A percentile compares a stretch with the other conserved stretches of the same genome.
phyloP scores from a whole-genome alignment of 2,113 vertebrate genomes.

The Etia nguti region DNA sequence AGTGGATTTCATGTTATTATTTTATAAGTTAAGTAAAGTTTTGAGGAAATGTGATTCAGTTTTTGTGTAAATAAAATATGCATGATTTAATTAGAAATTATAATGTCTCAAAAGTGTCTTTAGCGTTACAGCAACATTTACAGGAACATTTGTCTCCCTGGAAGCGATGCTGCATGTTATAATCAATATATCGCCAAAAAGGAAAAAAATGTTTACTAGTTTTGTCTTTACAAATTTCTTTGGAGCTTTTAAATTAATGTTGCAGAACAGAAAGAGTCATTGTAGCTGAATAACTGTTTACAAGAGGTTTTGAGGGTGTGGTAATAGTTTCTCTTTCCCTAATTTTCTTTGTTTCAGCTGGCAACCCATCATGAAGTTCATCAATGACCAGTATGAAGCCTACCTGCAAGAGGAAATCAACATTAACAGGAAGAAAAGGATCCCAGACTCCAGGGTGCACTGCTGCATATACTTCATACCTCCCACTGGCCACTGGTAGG shows the following conservation, averaged over 20 bases:
- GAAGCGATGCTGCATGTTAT: background rate
- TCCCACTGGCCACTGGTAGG: slow-evolving; percentile 92
- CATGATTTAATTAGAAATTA: background rate
- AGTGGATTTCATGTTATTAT: background rate
- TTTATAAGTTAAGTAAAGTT: background rate
- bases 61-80: background rate
- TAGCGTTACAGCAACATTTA: background rate
- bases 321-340: background rate
- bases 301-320: background rate
- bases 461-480: slow-evolving; percentile 99
- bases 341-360: slow-evolving; percentile 72
- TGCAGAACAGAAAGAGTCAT: background rate
- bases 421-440: slow-evolving; percentile 93
- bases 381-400: slow-evolving; percentile 95
- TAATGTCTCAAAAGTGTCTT: background rate
- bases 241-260: background rate
- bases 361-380: slow-evolving; percentile 99
- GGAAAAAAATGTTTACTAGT: fast-evolving
- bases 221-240: background rate
- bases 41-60: background rate
- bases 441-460: slow-evolving; percentile 93
- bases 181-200: background rate
- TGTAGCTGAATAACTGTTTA: background rate
- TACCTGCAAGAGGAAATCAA: slow-evolving; percentile 96
- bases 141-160: background rate